Evolutionary conservation across 2,888 invertebrate species (phyloP).

Genomic region (Drosophila neoperkinsi): DNA sequence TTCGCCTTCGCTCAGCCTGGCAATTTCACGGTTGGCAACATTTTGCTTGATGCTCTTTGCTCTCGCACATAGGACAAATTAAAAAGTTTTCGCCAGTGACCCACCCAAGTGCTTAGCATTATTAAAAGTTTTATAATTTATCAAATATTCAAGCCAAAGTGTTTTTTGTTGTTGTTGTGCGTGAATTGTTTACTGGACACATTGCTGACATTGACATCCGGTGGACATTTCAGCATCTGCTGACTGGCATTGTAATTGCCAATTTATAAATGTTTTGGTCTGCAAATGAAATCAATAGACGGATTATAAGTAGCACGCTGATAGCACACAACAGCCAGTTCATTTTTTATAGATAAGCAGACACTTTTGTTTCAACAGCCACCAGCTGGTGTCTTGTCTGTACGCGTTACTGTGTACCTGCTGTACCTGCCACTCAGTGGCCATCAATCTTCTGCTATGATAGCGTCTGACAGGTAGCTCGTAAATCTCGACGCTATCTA

Average conservation of each 20-base stretch:
- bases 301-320: conserved; percentile 56
- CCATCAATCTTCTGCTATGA: conserved; percentile 75
- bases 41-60: conserved; percentile 57
- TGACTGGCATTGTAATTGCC: conserved; percentile 58
- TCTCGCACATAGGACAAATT: conserved; percentile 63
- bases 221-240: conserved; percentile 34
- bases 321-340: conserved; percentile 39
- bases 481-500: conserved; percentile 73
- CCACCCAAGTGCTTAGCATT: conserved; percentile 63
- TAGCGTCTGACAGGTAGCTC: conserved; percentile 75
- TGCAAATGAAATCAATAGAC: conserved; percentile 46
- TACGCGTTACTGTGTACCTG: conserved; percentile 15
- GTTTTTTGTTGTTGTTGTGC: conserved; percentile 12
- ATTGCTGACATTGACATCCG: conserved; percentile 59
- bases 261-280: conserved; percentile 45
- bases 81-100: conserved; percentile 66
- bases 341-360: conserved; percentile 71
- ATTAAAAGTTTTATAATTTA: conserved; percentile 79
- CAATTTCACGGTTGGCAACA: conserved; percentile 76
- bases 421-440: conserved; percentile 57
- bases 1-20: conserved; percentile 24
- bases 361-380: conserved; percentile 46
- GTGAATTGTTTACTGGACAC: conserved; percentile 59
- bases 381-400: conserved; percentile 26
- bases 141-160: conserved; percentile 58